A percentile compares a stretch with the other conserved stretches of the same genome.
These are phyloP conservation scores for Spatula versicolor DNA, from an alignment of 2,797 vertebrate genomes.

Conservation along the genomic window DNA sequence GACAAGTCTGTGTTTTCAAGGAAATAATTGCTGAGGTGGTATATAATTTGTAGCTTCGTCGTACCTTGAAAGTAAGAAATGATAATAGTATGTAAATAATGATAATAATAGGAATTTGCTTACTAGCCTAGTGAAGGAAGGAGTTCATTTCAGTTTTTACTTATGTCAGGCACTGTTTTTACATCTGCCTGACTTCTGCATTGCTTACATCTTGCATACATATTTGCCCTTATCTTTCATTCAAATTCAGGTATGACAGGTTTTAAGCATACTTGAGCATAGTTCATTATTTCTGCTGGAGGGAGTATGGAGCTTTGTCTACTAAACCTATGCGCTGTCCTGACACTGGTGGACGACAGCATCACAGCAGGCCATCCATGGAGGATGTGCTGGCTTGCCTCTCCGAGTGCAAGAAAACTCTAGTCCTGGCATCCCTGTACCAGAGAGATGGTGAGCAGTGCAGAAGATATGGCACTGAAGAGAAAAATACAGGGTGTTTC, in stretches of 20 bases:
- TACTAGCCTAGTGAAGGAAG: background rate
- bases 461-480: background rate
- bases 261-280: background rate
- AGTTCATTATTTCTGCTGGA: background rate
- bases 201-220: background rate
- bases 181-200: background rate
- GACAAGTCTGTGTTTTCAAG: background rate
- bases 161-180: background rate
- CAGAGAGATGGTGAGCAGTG: background rate
- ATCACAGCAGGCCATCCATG: fast-evolving
- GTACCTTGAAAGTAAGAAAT: background rate
- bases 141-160: background rate
- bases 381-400: fast-evolving
- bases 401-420: background rate
- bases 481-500: background rate
- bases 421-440: background rate
- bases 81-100: background rate
- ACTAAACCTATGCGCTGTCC: background rate
- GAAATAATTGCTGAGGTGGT: background rate
- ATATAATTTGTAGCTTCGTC: background rate
- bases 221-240: background rate
- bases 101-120: background rate
- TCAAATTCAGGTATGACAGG: background rate
- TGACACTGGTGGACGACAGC: background rate
- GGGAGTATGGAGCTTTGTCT: background rate